Evolutionary conservation across 2,888 invertebrate species (phyloP).

Genomic region (Marronus borbonicus): DNA sequence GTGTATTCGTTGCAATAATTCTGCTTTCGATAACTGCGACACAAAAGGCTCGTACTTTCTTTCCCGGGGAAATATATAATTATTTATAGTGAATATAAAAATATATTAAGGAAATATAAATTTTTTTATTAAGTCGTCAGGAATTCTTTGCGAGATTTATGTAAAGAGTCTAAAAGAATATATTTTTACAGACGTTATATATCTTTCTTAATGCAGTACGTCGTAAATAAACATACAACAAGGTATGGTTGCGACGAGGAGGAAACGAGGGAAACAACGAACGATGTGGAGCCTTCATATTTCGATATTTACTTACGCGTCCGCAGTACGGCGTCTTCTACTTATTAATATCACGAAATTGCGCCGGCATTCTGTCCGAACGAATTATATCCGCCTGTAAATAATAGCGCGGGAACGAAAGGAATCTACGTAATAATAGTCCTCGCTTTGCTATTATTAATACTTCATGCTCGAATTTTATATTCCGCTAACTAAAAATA

Average conservation of each 20-base stretch:
- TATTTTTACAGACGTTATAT: background rate
- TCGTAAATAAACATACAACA: slow-evolving; percentile 9
- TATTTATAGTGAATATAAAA: too few relatives aligned
- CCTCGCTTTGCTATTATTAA: slow-evolving; percentile 6
- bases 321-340: background rate
- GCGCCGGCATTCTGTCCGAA: background rate
- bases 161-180: background rate
- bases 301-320: background rate
- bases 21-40: too few relatives aligned
- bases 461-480: background rate
- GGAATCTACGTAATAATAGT: slow-evolving; percentile 15
- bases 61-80: too few relatives aligned
- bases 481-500: slow-evolving; percentile 6
- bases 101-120: too few relatives aligned
- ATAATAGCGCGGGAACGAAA: background rate
- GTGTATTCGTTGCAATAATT: too few relatives aligned
- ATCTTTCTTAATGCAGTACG: background rate
- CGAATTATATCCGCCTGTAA: slow-evolving; percentile 1
- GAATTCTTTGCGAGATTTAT: background rate
- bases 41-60: too few relatives aligned
- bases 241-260: background rate
- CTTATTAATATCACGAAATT: slow-evolving; percentile 6
- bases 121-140: background rate
- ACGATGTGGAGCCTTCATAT: background rate
- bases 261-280: background rate